These are phyloP conservation scores for Elachura formosa DNA, from an alignment of 2,113 vertebrate genomes.

Conservation along the genomic window DNA sequence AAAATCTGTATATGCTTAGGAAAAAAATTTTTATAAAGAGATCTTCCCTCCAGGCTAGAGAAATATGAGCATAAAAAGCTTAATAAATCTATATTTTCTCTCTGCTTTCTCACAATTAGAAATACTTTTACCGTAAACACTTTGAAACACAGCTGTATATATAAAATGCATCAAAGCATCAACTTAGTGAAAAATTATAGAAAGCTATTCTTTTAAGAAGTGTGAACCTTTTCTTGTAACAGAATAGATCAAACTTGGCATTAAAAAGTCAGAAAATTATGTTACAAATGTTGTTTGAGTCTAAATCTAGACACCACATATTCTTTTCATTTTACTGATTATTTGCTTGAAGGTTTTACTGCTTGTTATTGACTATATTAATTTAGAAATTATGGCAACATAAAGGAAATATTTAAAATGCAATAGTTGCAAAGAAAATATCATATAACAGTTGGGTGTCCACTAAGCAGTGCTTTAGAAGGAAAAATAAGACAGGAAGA, in stretches of 20 bases:
- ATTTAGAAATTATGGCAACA: neutral
- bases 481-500: neutral
- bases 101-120: neutral
- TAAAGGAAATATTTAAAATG: neutral
- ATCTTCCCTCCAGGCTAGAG: neutral
- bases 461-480: neutral
- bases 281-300: neutral
- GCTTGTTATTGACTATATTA: neutral
- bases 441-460: neutral
- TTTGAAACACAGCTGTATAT: neutral
- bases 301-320: neutral
- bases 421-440: neutral
- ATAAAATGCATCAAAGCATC: neutral
- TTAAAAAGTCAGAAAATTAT: neutral
- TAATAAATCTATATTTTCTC: neutral
- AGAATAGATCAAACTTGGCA: neutral
- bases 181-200: neutral
- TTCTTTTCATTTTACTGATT: neutral
- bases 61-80: neutral
- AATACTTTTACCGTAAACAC: neutral
- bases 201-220: neutral
- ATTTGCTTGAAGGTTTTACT: neutral
- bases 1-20: neutral
- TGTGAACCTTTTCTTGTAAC: neutral
- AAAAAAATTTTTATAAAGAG: neutral